Percentiles rank a stretch among this genome's conserved stretches.
Evolutionary conservation across 2,113 vertebrate genomes (phyloP).

Genomic region (Seriola aureovittata): DNA sequence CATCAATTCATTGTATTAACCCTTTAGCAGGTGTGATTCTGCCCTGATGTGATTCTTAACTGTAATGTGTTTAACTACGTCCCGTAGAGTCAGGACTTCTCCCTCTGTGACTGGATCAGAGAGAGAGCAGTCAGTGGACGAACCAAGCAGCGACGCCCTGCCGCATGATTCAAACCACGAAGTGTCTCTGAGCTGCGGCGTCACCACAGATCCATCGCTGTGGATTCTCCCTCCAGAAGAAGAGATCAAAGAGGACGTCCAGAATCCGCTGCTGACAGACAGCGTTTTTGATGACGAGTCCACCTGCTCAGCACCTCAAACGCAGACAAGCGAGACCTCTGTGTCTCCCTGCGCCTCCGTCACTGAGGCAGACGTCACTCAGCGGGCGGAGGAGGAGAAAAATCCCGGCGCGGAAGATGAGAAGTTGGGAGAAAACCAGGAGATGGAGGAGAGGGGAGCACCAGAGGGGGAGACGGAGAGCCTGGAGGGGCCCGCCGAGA

Average conservation of each 20-base stretch:
- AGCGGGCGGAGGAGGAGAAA: constrained; percentile 51
- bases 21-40: neutral
- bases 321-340: constrained; percentile 23
- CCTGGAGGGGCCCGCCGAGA: constrained; percentile 28
- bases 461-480: constrained; percentile 57
- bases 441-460: constrained; percentile 40
- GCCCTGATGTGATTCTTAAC: neutral
- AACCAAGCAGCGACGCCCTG: constrained; percentile 29
- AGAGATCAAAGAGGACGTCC: constrained; percentile 42
- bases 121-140: constrained; percentile 61
- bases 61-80: neutral
- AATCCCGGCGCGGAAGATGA: constrained; percentile 14
- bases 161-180: constrained; percentile 55
- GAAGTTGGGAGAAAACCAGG: constrained; percentile 28
- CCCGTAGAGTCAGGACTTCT: constrained; percentile 43
- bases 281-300: constrained; percentile 28
- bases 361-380: constrained; percentile 43
- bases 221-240: constrained; percentile 67
- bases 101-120: constrained; percentile 38
- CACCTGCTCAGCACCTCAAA: neutral
- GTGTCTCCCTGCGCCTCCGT: constrained; percentile 25
- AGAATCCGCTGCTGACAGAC: constrained; percentile 22
- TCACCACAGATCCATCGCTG: constrained; percentile 80
- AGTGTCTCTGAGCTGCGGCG: constrained; percentile 76
- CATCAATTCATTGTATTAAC: neutral